phyloP scores from a whole-genome alignment of 2,113 vertebrate species.

The Scolopax mira region DNA sequence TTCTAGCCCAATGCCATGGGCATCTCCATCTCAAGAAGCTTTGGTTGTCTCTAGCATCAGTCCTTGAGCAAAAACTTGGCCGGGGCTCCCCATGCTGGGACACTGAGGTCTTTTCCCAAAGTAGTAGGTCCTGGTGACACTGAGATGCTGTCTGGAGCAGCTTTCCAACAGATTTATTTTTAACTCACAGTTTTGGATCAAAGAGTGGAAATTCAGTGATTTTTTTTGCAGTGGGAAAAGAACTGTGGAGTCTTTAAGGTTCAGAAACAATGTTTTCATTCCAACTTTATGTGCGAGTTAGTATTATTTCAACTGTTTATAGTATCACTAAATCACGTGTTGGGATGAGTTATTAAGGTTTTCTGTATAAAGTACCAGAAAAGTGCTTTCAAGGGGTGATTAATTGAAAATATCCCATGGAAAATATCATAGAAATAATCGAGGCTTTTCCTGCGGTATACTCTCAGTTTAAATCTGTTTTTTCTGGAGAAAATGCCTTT shows the following conservation, averaged over 20 bases:
- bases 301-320: not conserved
- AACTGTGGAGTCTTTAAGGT: not conserved
- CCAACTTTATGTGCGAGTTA: not conserved
- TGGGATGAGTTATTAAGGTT: not conserved
- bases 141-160: not conserved
- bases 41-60: not conserved
- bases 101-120: not conserved
- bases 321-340: not conserved
- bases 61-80: not conserved
- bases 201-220: constrained; percentile 2
- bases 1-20: not conserved
- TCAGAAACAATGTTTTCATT: constrained; percentile 5
- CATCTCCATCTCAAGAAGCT: not conserved
- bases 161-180: constrained; percentile 18
- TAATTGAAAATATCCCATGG: not conserved
- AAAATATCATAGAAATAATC: not conserved
- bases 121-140: not conserved
- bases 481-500: not conserved
- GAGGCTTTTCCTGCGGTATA: rapidly evolving
- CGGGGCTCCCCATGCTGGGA: not conserved
- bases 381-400: not conserved
- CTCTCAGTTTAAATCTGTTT: not conserved
- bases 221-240: not conserved
- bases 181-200: not conserved
- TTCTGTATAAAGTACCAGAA: not conserved